These are phyloP conservation scores for Diaperis boleti DNA, from an alignment of 2,888 invertebrate species.

Conservation along the genomic window DNA sequence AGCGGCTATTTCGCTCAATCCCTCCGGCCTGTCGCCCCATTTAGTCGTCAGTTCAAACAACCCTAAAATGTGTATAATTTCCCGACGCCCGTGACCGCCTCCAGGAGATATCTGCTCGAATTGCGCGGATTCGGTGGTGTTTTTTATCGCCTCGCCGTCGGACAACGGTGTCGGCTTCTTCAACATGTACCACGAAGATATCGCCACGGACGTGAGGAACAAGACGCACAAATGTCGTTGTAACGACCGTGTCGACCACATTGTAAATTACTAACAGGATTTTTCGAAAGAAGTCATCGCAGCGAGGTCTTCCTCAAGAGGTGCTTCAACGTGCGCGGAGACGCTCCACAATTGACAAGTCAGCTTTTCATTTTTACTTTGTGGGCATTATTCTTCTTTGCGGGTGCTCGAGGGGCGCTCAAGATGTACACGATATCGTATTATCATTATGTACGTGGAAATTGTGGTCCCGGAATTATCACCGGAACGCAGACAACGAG, in stretches of 20 bases:
- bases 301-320: constrained; percentile 51
- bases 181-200: constrained; percentile 50
- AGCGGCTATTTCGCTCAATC: constrained; percentile 80
- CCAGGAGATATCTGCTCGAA: background rate
- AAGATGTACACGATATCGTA: constrained; percentile 7
- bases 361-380: constrained; percentile 39
- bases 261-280: constrained; percentile 27
- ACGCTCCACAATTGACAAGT: constrained; percentile 45
- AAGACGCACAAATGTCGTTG: constrained; percentile 56
- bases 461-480: too few species aligned
- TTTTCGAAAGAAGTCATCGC: constrained; percentile 46
- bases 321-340: constrained; percentile 58
- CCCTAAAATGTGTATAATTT: constrained; percentile 71
- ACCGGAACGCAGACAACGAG: background rate
- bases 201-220: constrained; percentile 52
- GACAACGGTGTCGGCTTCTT: constrained; percentile 42
- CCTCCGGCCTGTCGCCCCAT: constrained; percentile 75
- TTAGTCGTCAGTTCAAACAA: constrained; percentile 82
- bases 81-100: constrained; percentile 6
- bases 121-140: constrained; percentile 5
- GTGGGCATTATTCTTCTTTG: constrained; percentile 35
- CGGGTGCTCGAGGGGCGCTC: constrained; percentile 10
- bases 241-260: constrained; percentile 48
- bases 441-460: background rate
- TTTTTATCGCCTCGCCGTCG: background rate